phyloP scores from a whole-genome alignment of 2,797 vertebrate species.

The Diglossa cyanea region DNA sequence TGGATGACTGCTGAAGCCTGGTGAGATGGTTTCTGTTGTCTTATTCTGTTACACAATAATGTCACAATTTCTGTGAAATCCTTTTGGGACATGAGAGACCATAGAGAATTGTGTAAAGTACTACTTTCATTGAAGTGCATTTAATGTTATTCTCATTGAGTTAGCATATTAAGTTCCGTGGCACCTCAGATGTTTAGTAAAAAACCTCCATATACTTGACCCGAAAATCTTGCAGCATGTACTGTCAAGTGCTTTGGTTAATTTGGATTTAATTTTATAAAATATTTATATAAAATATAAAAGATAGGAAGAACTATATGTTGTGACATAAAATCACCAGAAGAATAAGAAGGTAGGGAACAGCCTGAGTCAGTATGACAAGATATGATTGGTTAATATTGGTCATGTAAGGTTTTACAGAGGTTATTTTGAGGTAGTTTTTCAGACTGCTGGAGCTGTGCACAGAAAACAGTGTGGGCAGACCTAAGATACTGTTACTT shows the following conservation, averaged over 20 bases:
- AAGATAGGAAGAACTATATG: not conserved
- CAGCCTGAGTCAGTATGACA: not conserved
- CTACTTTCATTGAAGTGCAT: not conserved
- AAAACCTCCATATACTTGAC: not conserved
- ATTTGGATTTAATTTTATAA: not conserved
- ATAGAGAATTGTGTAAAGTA: not conserved
- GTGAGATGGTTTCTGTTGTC: not conserved
- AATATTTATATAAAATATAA: not conserved
- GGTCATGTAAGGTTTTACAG: not conserved
- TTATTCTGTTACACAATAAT: not conserved
- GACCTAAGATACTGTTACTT: slow-evolving; percentile 35
- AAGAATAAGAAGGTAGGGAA: not conserved
- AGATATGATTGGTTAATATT: not conserved
- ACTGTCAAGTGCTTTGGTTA: not conserved
- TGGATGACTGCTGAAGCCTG: not conserved
- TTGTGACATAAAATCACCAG: not conserved
- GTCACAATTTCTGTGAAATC: not conserved
- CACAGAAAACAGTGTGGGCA: slow-evolving; percentile 37
- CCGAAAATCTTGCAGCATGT: not conserved
- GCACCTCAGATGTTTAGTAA: not conserved
- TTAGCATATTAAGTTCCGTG: not conserved
- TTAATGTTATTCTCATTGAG: not conserved
- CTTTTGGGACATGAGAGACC: not conserved
- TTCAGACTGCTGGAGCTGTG: not conserved
- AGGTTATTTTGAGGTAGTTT: slow-evolving; percentile 5